Evolutionary conservation across 2,888 invertebrate genomes (phyloP), one percentile per base, ranked within the genome.

Genomic region (Drosophila austrosaltans): DNA sequence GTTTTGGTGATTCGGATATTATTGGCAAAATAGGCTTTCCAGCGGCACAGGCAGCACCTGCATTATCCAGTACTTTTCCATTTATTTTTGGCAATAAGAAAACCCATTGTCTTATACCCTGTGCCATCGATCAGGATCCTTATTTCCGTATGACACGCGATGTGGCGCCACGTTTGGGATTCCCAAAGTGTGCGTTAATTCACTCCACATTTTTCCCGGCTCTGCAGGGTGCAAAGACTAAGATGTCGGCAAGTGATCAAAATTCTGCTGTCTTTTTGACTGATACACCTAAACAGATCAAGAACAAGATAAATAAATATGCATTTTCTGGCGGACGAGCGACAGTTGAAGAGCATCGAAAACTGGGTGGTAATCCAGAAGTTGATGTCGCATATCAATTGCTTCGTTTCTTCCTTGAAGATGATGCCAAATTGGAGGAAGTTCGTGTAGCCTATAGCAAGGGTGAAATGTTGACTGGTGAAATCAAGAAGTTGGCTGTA

Each of bases 81-180:
- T 95, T 96, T 72, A 97, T 99, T 89, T 99, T 99, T 92, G 95
- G 95, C 0, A 93, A 94, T 61, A 95, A 95, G 89, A 95, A 96
- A 86, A 94, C 92, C 3, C 85, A 90, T 54, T 91, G 91, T n/a
- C 93, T 98, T 2, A 98, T 99, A 76, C 99, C 99, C 0, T 99
- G 99, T 93, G 99, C 98, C 7, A 99, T 99, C 79, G 99, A 99
- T 93, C 99, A 99, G 94, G 99, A 99, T 93, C 99, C 99, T 0
- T 99, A 99, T 93, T 99, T 99, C 93, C 95, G 99, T 39, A 98
- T 99, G 99, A 96, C 98, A 0, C 94, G 99, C 63, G 99, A 99
- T 93, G 98, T 99, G n/a, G 98, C 99, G 0, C 98, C 99, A 0
- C 94, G 96, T 10, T 93, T 99, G 12, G 96, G 97, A 82, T 94